phyloP scores from a whole-genome alignment of 2,888 invertebrate species.

The Schizotus pectinicornis region DNA sequence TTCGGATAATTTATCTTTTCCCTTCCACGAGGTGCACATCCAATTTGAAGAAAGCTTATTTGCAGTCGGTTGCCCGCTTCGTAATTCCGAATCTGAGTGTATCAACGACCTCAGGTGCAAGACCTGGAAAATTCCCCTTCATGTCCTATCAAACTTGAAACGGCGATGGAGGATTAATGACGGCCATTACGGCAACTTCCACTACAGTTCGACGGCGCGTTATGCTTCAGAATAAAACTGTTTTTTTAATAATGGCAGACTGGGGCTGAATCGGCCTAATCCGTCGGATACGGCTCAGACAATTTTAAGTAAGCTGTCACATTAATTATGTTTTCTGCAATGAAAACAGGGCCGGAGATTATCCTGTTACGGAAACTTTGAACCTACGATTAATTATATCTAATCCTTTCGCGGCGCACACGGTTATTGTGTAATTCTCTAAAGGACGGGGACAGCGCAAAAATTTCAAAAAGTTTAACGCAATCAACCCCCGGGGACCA shows the following conservation, averaged over 20 bases:
- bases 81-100: conserved; percentile 44
- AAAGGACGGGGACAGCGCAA: not conserved
- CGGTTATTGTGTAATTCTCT: not conserved
- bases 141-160: conserved; percentile 40
- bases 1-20: conserved; percentile 55
- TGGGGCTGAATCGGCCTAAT: conserved; percentile 5
- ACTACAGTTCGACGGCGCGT: not conserved
- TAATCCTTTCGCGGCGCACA: not conserved
- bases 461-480: too few relatives aligned
- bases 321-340: conserved; percentile 21
- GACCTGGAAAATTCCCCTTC: conserved; percentile 46
- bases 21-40: conserved; percentile 52
- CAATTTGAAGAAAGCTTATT: conserved; percentile 55
- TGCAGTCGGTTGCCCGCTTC: conserved; percentile 42
- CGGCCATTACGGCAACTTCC: not conserved
- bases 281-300: conserved; percentile 1
- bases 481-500: too few relatives aligned
- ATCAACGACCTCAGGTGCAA: conserved; percentile 50
- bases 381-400: conserved; percentile 19
- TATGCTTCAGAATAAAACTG: not conserved
- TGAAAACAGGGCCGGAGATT: conserved; percentile 17
- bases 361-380: conserved; percentile 16
- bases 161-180: conserved; percentile 27
- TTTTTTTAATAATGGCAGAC: not conserved
- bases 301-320: conserved; percentile 23